Conservation (phyloP, 2,888 invertebrate species). For the Tuta absoluta region DNA sequence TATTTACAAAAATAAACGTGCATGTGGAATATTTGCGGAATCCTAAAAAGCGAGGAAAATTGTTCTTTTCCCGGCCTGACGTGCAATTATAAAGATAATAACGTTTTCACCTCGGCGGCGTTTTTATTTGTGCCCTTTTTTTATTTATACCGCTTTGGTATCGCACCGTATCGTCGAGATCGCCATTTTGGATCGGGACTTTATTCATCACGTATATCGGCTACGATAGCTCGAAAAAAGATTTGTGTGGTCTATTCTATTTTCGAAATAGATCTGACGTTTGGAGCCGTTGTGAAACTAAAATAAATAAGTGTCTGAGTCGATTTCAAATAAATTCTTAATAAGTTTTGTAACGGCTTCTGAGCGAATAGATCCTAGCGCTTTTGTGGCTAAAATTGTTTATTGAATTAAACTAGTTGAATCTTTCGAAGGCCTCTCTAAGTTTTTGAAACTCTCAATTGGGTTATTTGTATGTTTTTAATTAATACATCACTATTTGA, state of each 20-base stretch:
- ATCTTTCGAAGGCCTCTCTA: too few relatives aligned
- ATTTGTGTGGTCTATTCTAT: conserved; percentile 22
- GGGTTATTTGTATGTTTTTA: too few relatives aligned
- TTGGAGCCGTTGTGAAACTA: too few relatives aligned
- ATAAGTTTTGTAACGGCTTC: not conserved
- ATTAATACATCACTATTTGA: too few relatives aligned
- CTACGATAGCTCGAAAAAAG: conserved; percentile 34
- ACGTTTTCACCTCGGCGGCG: conserved; percentile 76
- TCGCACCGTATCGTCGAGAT: conserved; percentile 27
- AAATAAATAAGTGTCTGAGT: too few relatives aligned
- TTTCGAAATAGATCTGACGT: not conserved
- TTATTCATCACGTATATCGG: conserved; percentile 23
- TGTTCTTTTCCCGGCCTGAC: conserved; percentile 70
- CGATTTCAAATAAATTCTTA: too few relatives aligned
- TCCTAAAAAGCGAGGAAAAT: conserved; percentile 35
- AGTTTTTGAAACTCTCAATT: too few relatives aligned
- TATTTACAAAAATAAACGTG: not conserved
- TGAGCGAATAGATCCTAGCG: too few relatives aligned
- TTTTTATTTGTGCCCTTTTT: conserved; percentile 75
- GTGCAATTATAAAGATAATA: conserved; percentile 82
- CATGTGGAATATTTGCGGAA: not conserved
- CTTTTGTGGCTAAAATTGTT: too few relatives aligned
- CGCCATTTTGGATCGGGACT: conserved; percentile 22
- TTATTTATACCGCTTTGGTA: conserved; percentile 74
- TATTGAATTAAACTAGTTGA: too few relatives aligned